These are phyloP conservation scores for Euwallacea similis DNA, from an alignment of 1,140 invertebrate species.

Conservation along the genomic window DNA sequence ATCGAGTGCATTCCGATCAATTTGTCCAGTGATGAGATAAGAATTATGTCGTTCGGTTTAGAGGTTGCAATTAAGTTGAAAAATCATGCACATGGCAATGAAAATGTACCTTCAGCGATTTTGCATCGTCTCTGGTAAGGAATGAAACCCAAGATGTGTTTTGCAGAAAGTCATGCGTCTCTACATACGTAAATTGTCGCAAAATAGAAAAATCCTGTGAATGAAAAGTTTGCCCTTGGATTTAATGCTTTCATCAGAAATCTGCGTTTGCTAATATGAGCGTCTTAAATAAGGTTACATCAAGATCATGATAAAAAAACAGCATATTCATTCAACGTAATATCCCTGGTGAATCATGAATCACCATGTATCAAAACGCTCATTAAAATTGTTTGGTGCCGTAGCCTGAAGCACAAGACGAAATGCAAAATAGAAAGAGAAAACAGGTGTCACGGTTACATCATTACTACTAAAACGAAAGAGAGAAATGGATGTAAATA, in stretches of 20 bases:
- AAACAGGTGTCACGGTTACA: constrained; percentile 32
- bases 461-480: constrained; percentile 28
- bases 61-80: neutral
- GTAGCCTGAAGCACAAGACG: constrained; percentile 4
- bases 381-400: constrained; percentile 1
- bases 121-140: neutral
- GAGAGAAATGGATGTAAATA: constrained; percentile 30
- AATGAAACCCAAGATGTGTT: constrained; percentile 13
- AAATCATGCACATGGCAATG: constrained; percentile 8
- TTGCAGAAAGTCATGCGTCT: constrained; percentile 13
- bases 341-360: neutral
- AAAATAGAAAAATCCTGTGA: constrained; percentile 6
- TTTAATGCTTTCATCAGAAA: constrained; percentile 2
- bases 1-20: constrained; percentile 32
- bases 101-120: constrained; percentile 9
- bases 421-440: constrained; percentile 33
- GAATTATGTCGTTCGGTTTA: too few species aligned
- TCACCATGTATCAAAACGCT: neutral
- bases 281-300: neutral
- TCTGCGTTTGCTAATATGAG: neutral
- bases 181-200: constrained; percentile 4
- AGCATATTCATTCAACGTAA: neutral
- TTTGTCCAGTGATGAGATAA: constrained; percentile 10
- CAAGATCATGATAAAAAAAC: neutral
- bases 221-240: constrained; percentile 16